Base-by-base conservation (phyloP, 2,888 invertebrate species). In the Selenia dentaria region DNA sequence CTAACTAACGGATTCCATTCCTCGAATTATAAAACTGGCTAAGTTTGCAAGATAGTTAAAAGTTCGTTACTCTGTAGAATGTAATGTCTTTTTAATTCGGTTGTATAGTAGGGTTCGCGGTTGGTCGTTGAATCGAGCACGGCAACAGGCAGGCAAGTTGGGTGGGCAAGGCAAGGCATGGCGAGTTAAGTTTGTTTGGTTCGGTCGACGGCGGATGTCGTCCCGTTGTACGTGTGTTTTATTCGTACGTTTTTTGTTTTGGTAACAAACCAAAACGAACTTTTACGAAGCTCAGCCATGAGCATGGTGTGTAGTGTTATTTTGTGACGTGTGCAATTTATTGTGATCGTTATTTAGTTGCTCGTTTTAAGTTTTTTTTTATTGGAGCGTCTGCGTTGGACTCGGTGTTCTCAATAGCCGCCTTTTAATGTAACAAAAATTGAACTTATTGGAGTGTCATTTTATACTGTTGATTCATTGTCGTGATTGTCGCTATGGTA, bases 141-240 rank as follows among this genome's bases (percentile, higher is more conserved):
- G 20, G 31, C 38, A 39, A 38, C 49, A 52, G 51, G 61, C 67
- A 63, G 63, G 61, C 22, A 6, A 18, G 18, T 4, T 6, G 2
- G 18, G 18, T 6, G 6, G 6, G 22, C 8, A 8, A 22, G 8
- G 8, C 22, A 22, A 59, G 53, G 59, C 79, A 77, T 6, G 8
- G 8, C 22, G 8, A 59, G 53, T 58, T 79, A 77, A 81, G 84
- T 84, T 85, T 78, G 83, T 82, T 79, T 79, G 76, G 72, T 64
- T 73, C 79, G 75, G 70, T 74, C 73, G 74, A 72, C 69, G 68
- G 67, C 74, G 82, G 72, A 71, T 70, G 84, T 79, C 70, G 84
- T 79, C 62, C 72, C 69, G 71, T 70, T 59, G 67, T 70, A 67
- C 72, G 77, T 70, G 67, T 68, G 69, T 5, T 71, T 73, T 70